Evolutionary conservation across 1,140 invertebrate genomes (phyloP).

Genomic region (Pseudomyrmex gracilis): DNA sequence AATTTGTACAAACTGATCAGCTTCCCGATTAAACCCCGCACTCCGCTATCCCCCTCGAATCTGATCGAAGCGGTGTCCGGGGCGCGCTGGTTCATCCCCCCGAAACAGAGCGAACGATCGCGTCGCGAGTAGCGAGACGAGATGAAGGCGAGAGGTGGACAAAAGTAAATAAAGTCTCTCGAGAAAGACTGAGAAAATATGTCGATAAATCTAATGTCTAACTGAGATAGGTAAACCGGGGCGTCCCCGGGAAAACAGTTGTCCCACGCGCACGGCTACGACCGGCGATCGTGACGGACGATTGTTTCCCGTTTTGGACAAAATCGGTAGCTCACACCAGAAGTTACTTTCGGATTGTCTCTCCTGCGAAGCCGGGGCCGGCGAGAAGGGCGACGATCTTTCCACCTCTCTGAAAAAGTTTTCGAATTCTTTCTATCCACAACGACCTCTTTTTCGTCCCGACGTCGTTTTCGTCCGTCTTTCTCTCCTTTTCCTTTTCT

Average conservation of each 20-base stretch:
- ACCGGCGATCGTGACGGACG: slow-evolving; percentile 30
- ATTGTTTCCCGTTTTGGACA: slow-evolving; percentile 56
- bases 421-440: slow-evolving; percentile 54
- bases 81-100: neutral
- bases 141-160: slow-evolving; percentile 27
- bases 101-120: slow-evolving; percentile 49
- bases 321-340: slow-evolving; percentile 21
- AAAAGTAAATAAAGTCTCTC: slow-evolving; percentile 72
- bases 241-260: slow-evolving; percentile 50
- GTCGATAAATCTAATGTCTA: slow-evolving; percentile 79
- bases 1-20: slow-evolving; percentile 48
- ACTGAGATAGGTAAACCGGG: slow-evolving; percentile 66
- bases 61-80: slow-evolving; percentile 48
- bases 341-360: slow-evolving; percentile 66
- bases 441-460: slow-evolving; percentile 52
- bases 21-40: slow-evolving; percentile 25
- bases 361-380: slow-evolving; percentile 37
- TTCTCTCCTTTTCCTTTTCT: neutral
- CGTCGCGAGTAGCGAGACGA: slow-evolving; percentile 12
- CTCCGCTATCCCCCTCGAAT: slow-evolving; percentile 44
- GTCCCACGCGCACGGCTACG: neutral
- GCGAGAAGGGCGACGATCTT: slow-evolving; percentile 65
- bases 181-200: slow-evolving; percentile 76
- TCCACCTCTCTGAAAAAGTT: slow-evolving; percentile 67
- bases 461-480: neutral